A percentile compares a stretch with the other conserved stretches of the same genome.
Evolutionary conservation across 2,113 vertebrate genomes (phyloP).

Genomic region (Arizona elegans): DNA sequence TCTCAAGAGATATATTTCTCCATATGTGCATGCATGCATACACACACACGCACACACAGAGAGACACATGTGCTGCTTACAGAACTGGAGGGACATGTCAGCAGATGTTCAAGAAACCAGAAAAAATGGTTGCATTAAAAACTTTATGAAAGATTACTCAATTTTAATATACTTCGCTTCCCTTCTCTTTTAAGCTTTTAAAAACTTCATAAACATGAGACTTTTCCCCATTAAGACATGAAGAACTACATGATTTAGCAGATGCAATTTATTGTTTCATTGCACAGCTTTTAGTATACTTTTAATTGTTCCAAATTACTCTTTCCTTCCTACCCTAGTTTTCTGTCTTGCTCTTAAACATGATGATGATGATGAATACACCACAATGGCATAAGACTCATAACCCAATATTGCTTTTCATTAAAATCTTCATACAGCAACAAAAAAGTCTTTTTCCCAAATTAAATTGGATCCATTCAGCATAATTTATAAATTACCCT

Average conservation of each 20-base stretch:
- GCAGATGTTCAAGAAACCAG: background rate
- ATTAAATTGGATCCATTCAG: constrained; percentile 43
- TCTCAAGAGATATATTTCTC: background rate
- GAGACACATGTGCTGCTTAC: background rate
- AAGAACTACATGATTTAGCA: constrained; percentile 38
- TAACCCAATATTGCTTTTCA: constrained; percentile 42
- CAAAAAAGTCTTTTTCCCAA: constrained; percentile 39
- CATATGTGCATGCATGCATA: background rate
- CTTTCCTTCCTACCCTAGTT: constrained; percentile 21
- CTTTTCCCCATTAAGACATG: constrained; percentile 30
- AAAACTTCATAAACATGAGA: constrained; percentile 42
- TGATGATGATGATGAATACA: constrained; percentile 35
- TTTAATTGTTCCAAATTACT: constrained; percentile 15
- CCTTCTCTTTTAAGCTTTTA: constrained; percentile 33
- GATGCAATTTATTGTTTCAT: constrained; percentile 25
- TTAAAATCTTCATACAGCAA: constrained; percentile 53
- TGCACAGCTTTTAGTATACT: constrained; percentile 4
- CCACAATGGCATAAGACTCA: constrained; percentile 6
- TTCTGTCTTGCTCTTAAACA: constrained; percentile 22
- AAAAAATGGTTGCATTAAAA: constrained; percentile 8
- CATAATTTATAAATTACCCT: constrained; percentile 46
- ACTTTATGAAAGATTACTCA: constrained; percentile 47
- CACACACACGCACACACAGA: too few relatives aligned
- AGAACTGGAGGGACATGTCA: background rate
- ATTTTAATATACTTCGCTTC: constrained; percentile 34